Base-by-base conservation (phyloP, 2,888 invertebrate species). In the Trissonchulus latispiculum region DNA sequence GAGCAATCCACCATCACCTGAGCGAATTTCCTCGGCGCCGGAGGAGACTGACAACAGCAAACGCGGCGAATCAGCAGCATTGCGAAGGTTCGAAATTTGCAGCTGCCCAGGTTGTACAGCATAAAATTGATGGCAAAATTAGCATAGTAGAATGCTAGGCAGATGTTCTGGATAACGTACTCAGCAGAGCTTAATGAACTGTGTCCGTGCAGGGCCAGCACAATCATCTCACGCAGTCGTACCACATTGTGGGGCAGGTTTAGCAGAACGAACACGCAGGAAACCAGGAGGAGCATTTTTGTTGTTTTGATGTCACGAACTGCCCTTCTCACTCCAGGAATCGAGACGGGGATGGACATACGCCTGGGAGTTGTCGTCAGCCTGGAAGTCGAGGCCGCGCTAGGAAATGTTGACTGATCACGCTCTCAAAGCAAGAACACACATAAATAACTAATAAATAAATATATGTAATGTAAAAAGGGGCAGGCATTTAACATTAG, bases 21-120 rank as follows among this genome's bases (percentile, higher is more conserved):
- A 48, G 48, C 48, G 48, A 15, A 48, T 48, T 48, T 48, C 23
- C 48, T 48, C 8, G 48, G 48, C 48, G 48, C 48, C 8, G 48
- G 48, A 8, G 48, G 48, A 8, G 8, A 15, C 48, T 48, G 48
- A 33, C 69, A 68, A 15, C 36, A 36, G 3, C 31, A 68, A 33
- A 68, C 36, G n/a, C 33, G 31, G 18, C n/a, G 35, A 2, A 68
- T 3, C n/a, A 68, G 35, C 8, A 23, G 28, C 3, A 33, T 68
- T n/a, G 69, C 69, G 36, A 33, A 68, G n/a, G 69, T 36, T 33
- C 69, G 69, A 68, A 68, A 68, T 35, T 68, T 68, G n/a, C 31
- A 35, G 36, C 69, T 68, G 3, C 28, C 28, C n/a, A 68, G n/a
- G 36, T 68, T 68, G 69, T 36, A 68, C 8, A 68, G 33, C 33